A percentile compares a stretch with the other conserved stretches of the same genome.
These are phyloP conservation scores for Leptoteleia sp. DNA, from an alignment of 1,140 invertebrate species.

Conservation along the genomic window DNA sequence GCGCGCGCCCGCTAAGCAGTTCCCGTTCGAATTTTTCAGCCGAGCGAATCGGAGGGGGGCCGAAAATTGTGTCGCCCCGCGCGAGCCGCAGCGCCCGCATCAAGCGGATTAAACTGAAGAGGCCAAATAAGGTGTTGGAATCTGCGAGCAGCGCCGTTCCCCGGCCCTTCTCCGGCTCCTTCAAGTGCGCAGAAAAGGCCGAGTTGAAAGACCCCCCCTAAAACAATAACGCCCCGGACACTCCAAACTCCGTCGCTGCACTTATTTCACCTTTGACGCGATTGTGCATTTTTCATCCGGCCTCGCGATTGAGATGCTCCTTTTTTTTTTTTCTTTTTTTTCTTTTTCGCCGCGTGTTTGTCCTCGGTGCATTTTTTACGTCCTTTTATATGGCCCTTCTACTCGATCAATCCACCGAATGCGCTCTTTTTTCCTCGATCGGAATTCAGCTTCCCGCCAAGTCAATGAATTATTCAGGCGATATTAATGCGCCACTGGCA, in stretches of 20 bases:
- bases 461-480: no score
- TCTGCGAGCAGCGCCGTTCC: slow-evolving; percentile 20
- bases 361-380: no score
- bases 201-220: slow-evolving; percentile 54
- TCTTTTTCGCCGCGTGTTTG: no score
- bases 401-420: no score
- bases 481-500: no score
- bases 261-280: slow-evolving; percentile 43
- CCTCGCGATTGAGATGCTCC: slow-evolving; percentile 38
- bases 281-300: slow-evolving; percentile 49
- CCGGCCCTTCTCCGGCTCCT: slow-evolving; percentile 16
- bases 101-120: slow-evolving; percentile 41
- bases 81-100: slow-evolving; percentile 22
- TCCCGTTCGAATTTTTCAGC: no score
- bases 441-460: no score
- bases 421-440: no score
- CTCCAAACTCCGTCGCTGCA: slow-evolving; percentile 42
- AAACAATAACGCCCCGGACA: slow-evolving; percentile 49
- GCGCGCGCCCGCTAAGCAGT: slow-evolving; percentile 3
- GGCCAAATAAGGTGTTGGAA: slow-evolving; percentile 40
- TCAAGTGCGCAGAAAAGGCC: slow-evolving; percentile 43
- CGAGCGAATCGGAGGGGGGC: background rate
- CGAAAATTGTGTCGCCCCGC: slow-evolving; percentile 16
- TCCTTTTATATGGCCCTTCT: no score
- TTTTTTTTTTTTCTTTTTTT: no score